Evolutionary conservation across 2,113 vertebrate species (phyloP), one percentile per base, ranked within the genome.

Genomic region (Loxodonta africana): DNA sequence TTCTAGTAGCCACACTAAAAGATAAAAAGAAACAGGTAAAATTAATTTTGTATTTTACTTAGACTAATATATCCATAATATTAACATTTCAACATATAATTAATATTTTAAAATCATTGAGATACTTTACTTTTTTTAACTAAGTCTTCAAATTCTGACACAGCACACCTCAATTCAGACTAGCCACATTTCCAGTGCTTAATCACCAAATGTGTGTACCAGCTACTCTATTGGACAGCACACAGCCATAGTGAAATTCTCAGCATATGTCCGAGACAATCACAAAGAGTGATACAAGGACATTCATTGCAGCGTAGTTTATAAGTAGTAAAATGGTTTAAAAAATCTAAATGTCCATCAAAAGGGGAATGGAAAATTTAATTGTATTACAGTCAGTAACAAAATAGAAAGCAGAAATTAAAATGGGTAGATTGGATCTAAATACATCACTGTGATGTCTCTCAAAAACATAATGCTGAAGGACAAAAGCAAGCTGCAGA

Each of bases 361-460:
- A 84, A 71, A 77, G 11, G 11, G n/a, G 18, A 86, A 63, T 63
- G 11, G 9, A 73, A 76, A 20, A 82, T 86, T 85, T 90, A 67
- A n/a, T 82, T 80, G 33, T 60, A 90, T 53, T 78, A 48, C 65
- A 57, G 48, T 90, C 81, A 81, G 92, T 87, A 88, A 92, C 89
- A 15, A 94, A 84, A 65, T 46, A 67, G 25, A 94, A 96, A 81
- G 60, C 11, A 74, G 6, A 30, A 87, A 67, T 81, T 91, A 73
- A 88, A 81, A 85, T 74, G 28, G 90, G 78, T 60, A 86, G 67
- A 87, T 18, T 41, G 30, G 51, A 51, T 60, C 48, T 89, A 88
- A 96, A 51, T n/a, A 48, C 18, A 57, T 80, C 77, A 60, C 12
- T 25, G 33, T n/a, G 6, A 4, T 48, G 83, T 63, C n/a, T n/a